Base-by-base conservation (phyloP, 1,140 invertebrate species). In the Drusus annulatus region DNA sequence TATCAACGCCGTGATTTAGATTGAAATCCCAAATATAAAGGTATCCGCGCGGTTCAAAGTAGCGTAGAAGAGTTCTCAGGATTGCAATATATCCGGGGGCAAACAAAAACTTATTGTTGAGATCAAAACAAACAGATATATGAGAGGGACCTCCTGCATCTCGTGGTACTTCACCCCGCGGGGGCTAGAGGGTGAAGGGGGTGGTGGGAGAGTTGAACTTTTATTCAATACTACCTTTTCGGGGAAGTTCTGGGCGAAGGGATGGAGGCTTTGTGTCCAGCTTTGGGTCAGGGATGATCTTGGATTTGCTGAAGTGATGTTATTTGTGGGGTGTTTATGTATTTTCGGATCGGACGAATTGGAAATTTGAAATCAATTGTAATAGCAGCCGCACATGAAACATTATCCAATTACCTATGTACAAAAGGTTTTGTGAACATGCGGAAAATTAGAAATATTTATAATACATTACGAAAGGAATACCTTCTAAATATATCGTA, bases 51-150 rank as follows among this genome's bases (percentile, higher is more conserved):
- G 21, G 73, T 80, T 36, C 68, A 51, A 45, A 75, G 63, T 79
- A 69, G n/a, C 62, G 21, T 13, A 60, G 36, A 62, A 71, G 73
- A 74, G 80, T 83, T 78, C 76, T 76, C 79, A 25, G 74, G 73
- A 79, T 78, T 76, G 82, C 82, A 83, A 83, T 83, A 83, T 83
- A 83, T 83, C 80, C 82, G 78, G 54, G 23, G 82, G 82, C 80
- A 81, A 83, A 83, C 82, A 83, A 83, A 83, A 83, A 83, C 80
- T 83, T 83, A 83, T 83, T 81, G 82, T 81, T 80, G 82, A 83
- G 82, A 83, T 81, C 82, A 83, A 83, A 83, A 83, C 82, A 83
- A 83, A 83, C 80, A 83, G 78, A 79, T 80, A 77, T 83, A 81
- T 75, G 82, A 78, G 69, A 63, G 69, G 58, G 51, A 31, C 71